A percentile compares a stretch with the other conserved stretches of the same genome.
Conservation (phyloP, 23 tunicate species). For the Clavelina lepadiformis region DNA sequence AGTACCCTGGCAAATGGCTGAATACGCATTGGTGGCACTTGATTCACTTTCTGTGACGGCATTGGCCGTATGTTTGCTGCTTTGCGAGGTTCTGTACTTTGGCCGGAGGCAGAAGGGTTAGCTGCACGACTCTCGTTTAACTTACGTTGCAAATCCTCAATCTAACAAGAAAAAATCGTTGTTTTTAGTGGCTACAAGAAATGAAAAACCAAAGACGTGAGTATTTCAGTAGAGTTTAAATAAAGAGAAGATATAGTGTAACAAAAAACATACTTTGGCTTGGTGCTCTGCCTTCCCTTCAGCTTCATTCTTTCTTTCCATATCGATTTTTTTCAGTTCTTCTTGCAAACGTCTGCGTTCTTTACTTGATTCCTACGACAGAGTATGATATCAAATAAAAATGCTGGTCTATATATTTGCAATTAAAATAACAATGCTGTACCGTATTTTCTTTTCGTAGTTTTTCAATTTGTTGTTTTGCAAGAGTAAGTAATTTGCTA, state of each 20-base stretch:
- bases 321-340: conserved; percentile 58
- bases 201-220: no score
- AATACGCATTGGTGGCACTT: conserved; percentile 80
- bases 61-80: conserved; percentile 56
- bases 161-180: no score
- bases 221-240: no score
- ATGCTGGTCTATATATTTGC: no score
- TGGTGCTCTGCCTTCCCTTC: conserved; percentile 58
- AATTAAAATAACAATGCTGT: no score
- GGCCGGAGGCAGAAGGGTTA: conserved; percentile 1
- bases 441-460: conserved; percentile 66
- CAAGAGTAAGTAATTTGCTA: conserved; percentile 44
- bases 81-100: conserved; percentile 49
- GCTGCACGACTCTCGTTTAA: conserved; percentile 34
- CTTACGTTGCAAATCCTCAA: conserved; percentile 71
- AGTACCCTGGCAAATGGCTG: conserved; percentile 73
- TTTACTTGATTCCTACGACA: conserved; percentile 22
- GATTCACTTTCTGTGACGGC: conserved; percentile 70
- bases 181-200: no score
- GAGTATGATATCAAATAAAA: no score
- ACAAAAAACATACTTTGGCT: conserved; percentile 46
- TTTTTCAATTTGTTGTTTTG: conserved; percentile 71
- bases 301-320: conserved; percentile 32
- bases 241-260: no score
- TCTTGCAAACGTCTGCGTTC: conserved; percentile 37